phyloP scores from a whole-genome alignment of 2,888 invertebrate species.

The Sarcophaga subvicina region DNA sequence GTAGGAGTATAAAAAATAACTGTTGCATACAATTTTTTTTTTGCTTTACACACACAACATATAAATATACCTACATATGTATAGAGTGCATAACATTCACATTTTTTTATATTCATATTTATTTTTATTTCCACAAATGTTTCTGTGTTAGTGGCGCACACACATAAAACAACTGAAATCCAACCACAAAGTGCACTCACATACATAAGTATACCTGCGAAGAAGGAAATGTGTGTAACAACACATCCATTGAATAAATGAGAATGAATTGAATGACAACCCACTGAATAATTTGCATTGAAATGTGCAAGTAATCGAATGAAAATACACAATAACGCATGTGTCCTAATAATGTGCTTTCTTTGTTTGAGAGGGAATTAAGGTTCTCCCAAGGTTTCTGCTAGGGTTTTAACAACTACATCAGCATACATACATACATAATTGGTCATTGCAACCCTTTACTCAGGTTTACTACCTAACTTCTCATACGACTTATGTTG shows the following conservation, averaged over 20 bases:
- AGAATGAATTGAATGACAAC: not conserved
- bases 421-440: too few relatives aligned
- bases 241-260: not conserved
- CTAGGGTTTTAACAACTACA: too few relatives aligned
- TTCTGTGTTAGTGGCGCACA: not conserved
- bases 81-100: too few relatives aligned
- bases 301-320: too few relatives aligned
- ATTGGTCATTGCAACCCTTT: too few relatives aligned
- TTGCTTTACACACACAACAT: not conserved
- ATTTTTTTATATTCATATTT: not conserved
- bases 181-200: not conserved
- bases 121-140: constrained; percentile 5
- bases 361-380: too few relatives aligned
- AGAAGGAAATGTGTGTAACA: not conserved
- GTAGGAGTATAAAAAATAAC: constrained; percentile 31
- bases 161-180: constrained; percentile 21
- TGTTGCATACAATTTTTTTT: constrained; percentile 33
- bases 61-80: not conserved
- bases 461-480: too few relatives aligned
- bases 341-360: too few relatives aligned
- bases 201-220: not conserved
- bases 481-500: too few relatives aligned
- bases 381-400: too few relatives aligned
- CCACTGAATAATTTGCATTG: not conserved
- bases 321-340: too few relatives aligned